Base-by-base conservation (phyloP, 2,797 vertebrate species). In the Rhincodon typus region DNA sequence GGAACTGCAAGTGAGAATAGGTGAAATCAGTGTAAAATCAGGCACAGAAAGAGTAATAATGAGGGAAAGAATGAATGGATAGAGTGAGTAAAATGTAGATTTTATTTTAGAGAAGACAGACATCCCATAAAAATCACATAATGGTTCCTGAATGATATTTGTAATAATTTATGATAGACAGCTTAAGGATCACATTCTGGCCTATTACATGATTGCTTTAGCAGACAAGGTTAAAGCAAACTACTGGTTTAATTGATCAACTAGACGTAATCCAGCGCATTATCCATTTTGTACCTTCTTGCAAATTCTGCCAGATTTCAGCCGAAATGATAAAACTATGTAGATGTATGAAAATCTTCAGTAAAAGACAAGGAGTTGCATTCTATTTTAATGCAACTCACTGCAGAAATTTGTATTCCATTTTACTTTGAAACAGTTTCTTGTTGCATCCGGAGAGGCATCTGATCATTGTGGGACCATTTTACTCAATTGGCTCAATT, bases 251-350 rank as follows among this genome's bases (percentile, higher is more conserved):
- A 87, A 30, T 23, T 50, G 23, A 53, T 21, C 6, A 38, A 67
- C n/a, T 50, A 27, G n/a, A 6, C 42, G 8, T 25, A 42, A 84
- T 84, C 79, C 38, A 46, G 38, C 19, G 82, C 21, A 25, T 84
- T 46, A 6, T n/a, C 38, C 21, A 67, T 38, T 38, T 38, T 69
- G 88, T 19, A 27, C 34, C 34, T 66, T 93, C 6, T 84, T 46
- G 34, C 21, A 93, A 69, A 93, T 93, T 93, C n/a, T 69, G 66
- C 66, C 62, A 42, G 90, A 69, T 69, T 38, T 93, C n/a, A 93
- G 62, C 15, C 8, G 7, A 91, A n/a, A 84, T 84, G 38, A 1
- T 84, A 46, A 21, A 82, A 82, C 77, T 82, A 82, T 17, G 34
- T 15, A 79, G 74, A 42, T 66, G 57, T 67, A 67, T n/a, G 34